Evolutionary conservation across 2,888 invertebrate species (phyloP), one percentile per base, ranked within the genome.

Genomic region (Eristalis tenax): DNA sequence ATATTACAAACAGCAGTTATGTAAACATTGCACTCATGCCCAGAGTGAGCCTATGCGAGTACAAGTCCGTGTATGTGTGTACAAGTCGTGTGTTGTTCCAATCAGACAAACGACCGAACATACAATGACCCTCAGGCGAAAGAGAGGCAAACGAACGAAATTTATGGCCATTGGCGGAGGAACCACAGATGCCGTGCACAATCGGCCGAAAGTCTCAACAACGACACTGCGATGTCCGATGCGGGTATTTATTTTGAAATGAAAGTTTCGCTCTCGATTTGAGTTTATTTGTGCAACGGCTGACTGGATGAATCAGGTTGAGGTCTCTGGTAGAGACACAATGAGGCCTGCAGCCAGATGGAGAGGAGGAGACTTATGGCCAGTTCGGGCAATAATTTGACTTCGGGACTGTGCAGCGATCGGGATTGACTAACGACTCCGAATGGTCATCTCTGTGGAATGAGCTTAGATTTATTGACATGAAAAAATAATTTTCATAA

Each of bases 1-100:
- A 79, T 18, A 50, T 50, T 50, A 79, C 75, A 83, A 70, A 70
- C 64, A 69, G 74, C 43, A 74, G 65, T 79, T 79, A 83, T 70
- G 78, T 83, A 83, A 79, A 74, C 74, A 79, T 65, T 50, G 50
- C 50, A 64, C 40, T 65, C 15, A 56, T 56, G 32, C 35, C 35
- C 26, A 74, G 32, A 50, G 74, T 50, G n/a, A 43, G 43, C n/a
- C n/a, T n/a, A n/a, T n/a, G n/a, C n/a, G n/a, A n/a, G n/a, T n/a
- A n/a, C n/a, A n/a, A n/a, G n/a, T 1, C 40, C 11, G 3, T 11
- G 38, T 38, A 18, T 64, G n/a, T 38, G 59, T 65, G n/a, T 23
- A n/a, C 18, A 22, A 28, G 61, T 43, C 32, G 18, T 56, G 50
- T 4, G 50, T 6, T 32, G 32, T 32, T 32, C 32, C 32, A 32